These are phyloP conservation scores for Podarcis raffonei DNA, from an alignment of 2,113 vertebrate species.

Conservation along the genomic window DNA sequence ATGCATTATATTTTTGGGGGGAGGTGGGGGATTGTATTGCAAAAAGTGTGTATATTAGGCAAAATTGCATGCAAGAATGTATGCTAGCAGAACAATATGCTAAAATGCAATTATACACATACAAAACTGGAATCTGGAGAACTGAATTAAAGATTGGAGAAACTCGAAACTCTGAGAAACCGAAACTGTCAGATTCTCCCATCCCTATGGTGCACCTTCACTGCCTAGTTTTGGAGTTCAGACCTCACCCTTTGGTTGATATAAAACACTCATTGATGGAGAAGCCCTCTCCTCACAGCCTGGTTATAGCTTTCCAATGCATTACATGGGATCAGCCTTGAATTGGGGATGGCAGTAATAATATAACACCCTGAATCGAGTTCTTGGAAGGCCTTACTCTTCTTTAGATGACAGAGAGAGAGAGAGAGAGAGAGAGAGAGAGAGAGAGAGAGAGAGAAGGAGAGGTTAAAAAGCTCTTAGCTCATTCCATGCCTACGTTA, in stretches of 20 bases:
- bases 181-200: too few species aligned
- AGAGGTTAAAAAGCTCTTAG: conserved; percentile 60
- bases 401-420: conserved; percentile 44
- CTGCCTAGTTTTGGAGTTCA: not conserved
- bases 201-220: not conserved
- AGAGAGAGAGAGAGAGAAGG: conserved; percentile 14
- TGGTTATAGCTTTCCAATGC: not conserved
- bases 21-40: too few species aligned
- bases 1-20: too few species aligned
- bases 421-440: conserved; percentile 21
- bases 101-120: too few species aligned
- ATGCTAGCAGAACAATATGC: too few species aligned
- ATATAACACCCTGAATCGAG: too few species aligned
- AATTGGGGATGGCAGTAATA: not conserved
- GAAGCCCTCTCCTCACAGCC: not conserved
- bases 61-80: too few species aligned
- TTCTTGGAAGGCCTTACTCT: not conserved
- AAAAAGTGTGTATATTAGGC: too few species aligned
- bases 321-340: not conserved
- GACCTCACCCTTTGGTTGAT: not conserved
- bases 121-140: too few species aligned
- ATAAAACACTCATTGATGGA: not conserved
- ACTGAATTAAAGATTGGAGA: too few species aligned
- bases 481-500: conserved; percentile 49
- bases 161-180: too few species aligned